Base-by-base conservation (phyloP, 2,113 vertebrate species). In the Uria aalge region DNA sequence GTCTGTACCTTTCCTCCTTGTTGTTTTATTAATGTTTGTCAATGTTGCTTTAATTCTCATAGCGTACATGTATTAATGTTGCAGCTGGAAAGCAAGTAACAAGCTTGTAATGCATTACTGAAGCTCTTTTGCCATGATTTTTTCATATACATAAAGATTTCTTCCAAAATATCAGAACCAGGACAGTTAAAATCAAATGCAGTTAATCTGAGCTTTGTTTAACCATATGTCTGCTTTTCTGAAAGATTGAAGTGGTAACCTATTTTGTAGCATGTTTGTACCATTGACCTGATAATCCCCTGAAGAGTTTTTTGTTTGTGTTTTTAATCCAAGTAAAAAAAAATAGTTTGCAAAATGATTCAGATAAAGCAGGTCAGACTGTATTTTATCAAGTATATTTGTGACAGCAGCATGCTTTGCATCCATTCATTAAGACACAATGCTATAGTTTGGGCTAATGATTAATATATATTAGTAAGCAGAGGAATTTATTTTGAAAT, bases 241-340 rank as follows among this genome's bases (percentile, higher is more conserved):
- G 81, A 77, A 85, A 87, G 88, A 96, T 84, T 97, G 95, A 97
- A 96, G 73, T 84, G 59, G 88, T 86, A 97, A 93, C 87, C 90
- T 96, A 80, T 85, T 97, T 77, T 52, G 60, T 56, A 96, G 89
- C 59, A 68, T 84, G 76, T 72, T 94, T 96, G 93, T 93, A 91
- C 95, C 55, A 53, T 85, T 98, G 96, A 97, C 94, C 97, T 67
- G 67, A 88, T 98, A 98, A 98, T 98, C 94, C 94, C 93, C 56
- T 95, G 64, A 91, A 80, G 78, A 90, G 59, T 60, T 92, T 89
- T 76, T 69, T 87, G n/a, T 55, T 85, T 78, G 29, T 73, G 34
- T 30, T 93, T 95, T 96, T 97, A 97, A 98, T 97, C 96, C 95
- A 93, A 92, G 82, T 67, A 78, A 97, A 97, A 40, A 97, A 97